These are phyloP conservation scores for Stenolophus ochropezus DNA, from an alignment of 2,888 invertebrate species.

Conservation along the genomic window DNA sequence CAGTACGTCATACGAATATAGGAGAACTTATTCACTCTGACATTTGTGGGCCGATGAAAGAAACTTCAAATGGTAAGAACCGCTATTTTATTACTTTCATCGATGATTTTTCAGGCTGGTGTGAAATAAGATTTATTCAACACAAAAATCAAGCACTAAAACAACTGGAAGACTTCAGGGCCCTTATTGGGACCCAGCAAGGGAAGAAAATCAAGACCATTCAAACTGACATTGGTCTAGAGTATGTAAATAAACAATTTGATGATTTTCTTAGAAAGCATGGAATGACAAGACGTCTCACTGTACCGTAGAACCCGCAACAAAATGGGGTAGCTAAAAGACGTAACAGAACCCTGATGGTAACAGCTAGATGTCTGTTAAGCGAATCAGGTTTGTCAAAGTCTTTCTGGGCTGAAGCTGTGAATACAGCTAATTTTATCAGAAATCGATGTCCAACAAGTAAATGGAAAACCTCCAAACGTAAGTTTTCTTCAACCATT, in stretches of 20 bases:
- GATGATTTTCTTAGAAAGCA: constrained; percentile 62
- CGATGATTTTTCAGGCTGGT: constrained; percentile 62
- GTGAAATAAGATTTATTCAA: constrained; percentile 34
- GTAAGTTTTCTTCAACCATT: constrained; percentile 47
- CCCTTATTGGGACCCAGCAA: constrained; percentile 43
- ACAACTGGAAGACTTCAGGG: constrained; percentile 47
- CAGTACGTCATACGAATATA: constrained; percentile 33
- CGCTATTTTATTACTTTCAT: constrained; percentile 64
- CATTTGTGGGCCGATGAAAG: constrained; percentile 48
- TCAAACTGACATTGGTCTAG: constrained; percentile 60
- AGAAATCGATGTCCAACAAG: constrained; percentile 65
- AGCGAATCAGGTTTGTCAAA: no score
- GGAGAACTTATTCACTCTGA: constrained; percentile 64
- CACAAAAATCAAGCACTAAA: constrained; percentile 35
- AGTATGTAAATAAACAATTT: constrained; percentile 63
- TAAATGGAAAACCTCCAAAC: constrained; percentile 32
- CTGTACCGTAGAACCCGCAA: no score
- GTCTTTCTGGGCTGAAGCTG: no score
- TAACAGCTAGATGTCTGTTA: no score
- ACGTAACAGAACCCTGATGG: no score
- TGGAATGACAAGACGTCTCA: no score
- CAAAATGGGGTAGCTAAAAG: no score
- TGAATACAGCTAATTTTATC: constrained; percentile 65
- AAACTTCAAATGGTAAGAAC: constrained; percentile 63
- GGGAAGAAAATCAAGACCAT: constrained; percentile 59